A percentile compares a stretch with the other conserved stretches of the same genome.
Evolutionary conservation across 1,140 invertebrate genomes (phyloP).

Genomic region (Spodoptera frugiperda): DNA sequence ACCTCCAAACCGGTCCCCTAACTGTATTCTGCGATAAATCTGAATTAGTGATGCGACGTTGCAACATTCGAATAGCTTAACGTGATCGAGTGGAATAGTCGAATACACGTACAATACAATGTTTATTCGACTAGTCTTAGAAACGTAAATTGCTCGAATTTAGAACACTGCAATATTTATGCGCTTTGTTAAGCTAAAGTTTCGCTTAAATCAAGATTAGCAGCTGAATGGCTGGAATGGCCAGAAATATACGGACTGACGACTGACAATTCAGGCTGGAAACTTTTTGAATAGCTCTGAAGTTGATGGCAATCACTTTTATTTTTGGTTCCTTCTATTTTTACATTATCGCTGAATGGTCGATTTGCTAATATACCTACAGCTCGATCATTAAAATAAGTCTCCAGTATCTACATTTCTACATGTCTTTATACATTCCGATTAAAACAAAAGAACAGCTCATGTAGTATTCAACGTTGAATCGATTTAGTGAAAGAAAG

Average conservation of each 20-base stretch:
- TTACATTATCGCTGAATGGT: no score
- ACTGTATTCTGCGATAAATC: conserved; percentile 46
- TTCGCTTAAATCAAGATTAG: no score
- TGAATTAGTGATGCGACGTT: conserved; percentile 43
- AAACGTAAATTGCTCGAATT: conserved; percentile 5
- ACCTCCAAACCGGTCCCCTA: conserved; percentile 38
- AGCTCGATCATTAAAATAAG: no score
- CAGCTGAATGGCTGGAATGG: no score
- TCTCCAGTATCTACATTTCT: no score
- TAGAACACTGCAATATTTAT: not conserved
- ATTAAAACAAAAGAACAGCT: not conserved
- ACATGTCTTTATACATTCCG: not conserved
- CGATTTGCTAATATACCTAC: no score
- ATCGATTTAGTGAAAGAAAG: conserved; percentile 28
- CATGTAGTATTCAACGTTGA: conserved; percentile 27
- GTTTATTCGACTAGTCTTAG: conserved; percentile 17
- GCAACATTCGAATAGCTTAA: conserved; percentile 2
- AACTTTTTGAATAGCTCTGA: no score
- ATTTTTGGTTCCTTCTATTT: no score
- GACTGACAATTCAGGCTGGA: no score
- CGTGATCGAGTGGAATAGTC: conserved; percentile 32
- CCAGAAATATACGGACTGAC: no score
- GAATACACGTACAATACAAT: conserved; percentile 8
- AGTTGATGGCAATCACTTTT: no score
- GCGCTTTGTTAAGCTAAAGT: no score